Percentiles rank a stretch among this genome's conserved stretches.
phyloP scores from a whole-genome alignment of 2,113 vertebrate species.

The Epinephelus moara region DNA sequence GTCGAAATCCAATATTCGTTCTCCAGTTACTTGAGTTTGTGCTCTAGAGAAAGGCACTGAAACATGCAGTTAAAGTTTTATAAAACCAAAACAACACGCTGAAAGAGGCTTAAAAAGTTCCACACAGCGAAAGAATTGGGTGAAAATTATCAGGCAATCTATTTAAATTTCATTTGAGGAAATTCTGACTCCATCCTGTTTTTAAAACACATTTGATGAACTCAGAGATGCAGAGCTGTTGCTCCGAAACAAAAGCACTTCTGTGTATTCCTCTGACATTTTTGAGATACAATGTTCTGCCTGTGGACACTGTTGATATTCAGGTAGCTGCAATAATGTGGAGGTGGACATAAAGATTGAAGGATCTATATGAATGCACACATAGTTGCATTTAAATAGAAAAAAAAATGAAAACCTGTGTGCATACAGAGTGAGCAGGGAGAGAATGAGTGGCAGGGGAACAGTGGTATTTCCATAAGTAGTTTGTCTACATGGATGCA shows the following conservation, averaged over 20 bases:
- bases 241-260: not conserved
- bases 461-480: conserved; percentile 42
- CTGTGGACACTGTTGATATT: not conserved
- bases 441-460: conserved; percentile 9
- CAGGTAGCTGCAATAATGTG: conserved; percentile 7
- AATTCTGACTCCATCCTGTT: not conserved
- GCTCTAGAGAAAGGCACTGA: no score
- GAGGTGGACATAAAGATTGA: not conserved
- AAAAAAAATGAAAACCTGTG: not conserved
- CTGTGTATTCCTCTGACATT: not conserved
- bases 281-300: not conserved
- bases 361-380: not conserved
- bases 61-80: not conserved
- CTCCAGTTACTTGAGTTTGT: not conserved
- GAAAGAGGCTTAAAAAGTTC: not conserved
- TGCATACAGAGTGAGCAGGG: not conserved
- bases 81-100: not conserved
- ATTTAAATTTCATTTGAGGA: not conserved
- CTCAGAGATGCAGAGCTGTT: not conserved
- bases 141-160: not conserved
- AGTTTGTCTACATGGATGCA: conserved; percentile 48
- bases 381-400: conserved; percentile 10
- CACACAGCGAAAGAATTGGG: not conserved
- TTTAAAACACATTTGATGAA: not conserved
- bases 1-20: not conserved